Conservation (phyloP, 2,113 vertebrate genomes). For the Muscicapa adusta region DNA sequence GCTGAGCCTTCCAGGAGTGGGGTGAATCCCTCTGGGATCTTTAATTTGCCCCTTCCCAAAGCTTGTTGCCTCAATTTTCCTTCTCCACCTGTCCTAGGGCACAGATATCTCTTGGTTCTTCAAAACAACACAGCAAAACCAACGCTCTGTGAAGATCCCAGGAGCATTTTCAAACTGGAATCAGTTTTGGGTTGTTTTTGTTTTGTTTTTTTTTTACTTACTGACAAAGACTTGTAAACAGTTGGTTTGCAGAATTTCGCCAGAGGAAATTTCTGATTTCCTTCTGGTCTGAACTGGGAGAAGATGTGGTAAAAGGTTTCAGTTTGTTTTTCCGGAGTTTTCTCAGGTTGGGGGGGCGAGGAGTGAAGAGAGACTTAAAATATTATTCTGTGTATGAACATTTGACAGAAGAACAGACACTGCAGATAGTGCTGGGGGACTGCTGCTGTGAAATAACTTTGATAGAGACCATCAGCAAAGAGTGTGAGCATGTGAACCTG, state of each 20-base stretch:
- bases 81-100: not conserved
- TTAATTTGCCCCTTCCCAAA: accelerated
- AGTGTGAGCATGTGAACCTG: not conserved
- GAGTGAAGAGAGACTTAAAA: not conserved
- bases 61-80: not conserved
- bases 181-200: no score
- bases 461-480: not conserved
- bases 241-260: not conserved
- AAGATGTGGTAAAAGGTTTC: constrained; percentile 3
- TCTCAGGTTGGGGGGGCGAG: not conserved
- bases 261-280: constrained; percentile 43
- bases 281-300: constrained; percentile 19
- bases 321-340: not conserved
- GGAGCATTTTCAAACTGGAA: not conserved
- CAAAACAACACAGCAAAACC: accelerated
- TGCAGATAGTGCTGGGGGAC: not conserved
- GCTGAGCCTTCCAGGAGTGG: not conserved
- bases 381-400: not conserved
- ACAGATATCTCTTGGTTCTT: accelerated
- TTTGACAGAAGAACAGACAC: not conserved
- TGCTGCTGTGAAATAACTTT: not conserved
- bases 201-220: not conserved
- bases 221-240: not conserved
- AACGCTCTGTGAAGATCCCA: accelerated
- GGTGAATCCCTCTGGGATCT: not conserved